phyloP scores from a whole-genome alignment of 2,113 vertebrate species.

The Gambusia holbrooki region DNA sequence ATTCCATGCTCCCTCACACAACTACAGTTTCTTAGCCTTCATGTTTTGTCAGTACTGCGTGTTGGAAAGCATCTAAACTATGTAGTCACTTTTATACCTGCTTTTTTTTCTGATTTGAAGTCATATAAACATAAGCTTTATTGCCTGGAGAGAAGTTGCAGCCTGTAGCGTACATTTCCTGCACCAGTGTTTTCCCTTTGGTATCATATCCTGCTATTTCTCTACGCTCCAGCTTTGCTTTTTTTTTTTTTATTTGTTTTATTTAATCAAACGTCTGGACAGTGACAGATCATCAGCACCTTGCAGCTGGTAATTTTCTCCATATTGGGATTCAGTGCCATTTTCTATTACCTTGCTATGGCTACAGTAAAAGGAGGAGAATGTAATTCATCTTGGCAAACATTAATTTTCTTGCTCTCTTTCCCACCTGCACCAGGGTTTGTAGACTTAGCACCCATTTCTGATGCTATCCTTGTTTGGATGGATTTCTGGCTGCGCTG shows the following conservation, averaged over 20 bases:
- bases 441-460: constrained; percentile 43
- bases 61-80: background rate
- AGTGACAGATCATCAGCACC: constrained; percentile 13
- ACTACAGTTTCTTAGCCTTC: background rate
- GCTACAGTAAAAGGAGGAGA: constrained; percentile 17
- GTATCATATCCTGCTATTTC: background rate
- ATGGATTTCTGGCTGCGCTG: constrained; percentile 53
- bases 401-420: constrained; percentile 57
- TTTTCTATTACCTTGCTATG: constrained; percentile 30
- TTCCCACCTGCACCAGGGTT: constrained; percentile 28
- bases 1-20: background rate
- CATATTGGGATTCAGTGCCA: constrained; percentile 9
- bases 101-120: background rate
- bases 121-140: background rate
- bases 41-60: background rate
- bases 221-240: background rate
- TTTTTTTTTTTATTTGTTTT: background rate
- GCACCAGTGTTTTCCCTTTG: background rate
- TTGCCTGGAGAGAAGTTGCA: background rate
- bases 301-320: constrained; percentile 19
- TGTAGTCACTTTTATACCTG: background rate
- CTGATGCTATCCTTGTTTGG: constrained; percentile 54
- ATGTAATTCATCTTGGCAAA: constrained; percentile 51
- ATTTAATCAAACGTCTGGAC: constrained; percentile 24
- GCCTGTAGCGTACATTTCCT: background rate